A percentile compares a stretch with the other conserved stretches of the same genome.
These are phyloP conservation scores for Oreamnos americanus DNA, from an alignment of 2,113 vertebrate genomes.

Conservation along the genomic window DNA sequence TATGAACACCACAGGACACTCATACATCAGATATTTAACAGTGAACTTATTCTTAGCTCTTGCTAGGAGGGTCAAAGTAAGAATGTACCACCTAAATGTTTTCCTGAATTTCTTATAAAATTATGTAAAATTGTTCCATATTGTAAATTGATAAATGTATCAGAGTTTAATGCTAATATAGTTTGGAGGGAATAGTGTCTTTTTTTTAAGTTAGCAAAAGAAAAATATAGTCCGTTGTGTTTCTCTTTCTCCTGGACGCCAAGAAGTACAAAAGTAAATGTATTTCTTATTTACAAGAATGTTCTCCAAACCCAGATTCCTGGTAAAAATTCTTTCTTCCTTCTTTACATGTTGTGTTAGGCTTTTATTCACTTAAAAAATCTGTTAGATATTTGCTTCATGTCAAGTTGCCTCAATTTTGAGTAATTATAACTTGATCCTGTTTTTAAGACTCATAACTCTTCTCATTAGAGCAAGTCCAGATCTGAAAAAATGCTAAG, in stretches of 20 bases:
- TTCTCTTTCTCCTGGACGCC: not conserved
- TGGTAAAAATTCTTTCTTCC: not conserved
- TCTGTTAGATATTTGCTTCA: not conserved
- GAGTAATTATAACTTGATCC: not conserved
- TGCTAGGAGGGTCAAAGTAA: not conserved
- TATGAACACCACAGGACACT: not conserved
- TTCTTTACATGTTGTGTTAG: not conserved
- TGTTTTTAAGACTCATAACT: not conserved
- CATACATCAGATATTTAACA: not conserved
- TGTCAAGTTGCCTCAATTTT: not conserved
- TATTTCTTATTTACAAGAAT: not conserved
- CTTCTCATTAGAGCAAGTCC: not conserved
- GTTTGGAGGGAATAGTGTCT: not conserved
- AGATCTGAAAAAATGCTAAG: not conserved
- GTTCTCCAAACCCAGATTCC: not conserved
- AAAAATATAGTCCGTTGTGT: not conserved
- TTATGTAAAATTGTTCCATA: not conserved
- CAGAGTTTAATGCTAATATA: not conserved
- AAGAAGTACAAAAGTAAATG: not conserved
- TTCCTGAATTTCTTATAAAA: not conserved
- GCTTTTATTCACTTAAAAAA: not conserved
- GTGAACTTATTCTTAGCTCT: not conserved
- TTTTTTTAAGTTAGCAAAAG: not conserved
- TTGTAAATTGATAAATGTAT: not conserved
- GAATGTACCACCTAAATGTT: not conserved